Percentiles rank a stretch among this genome's conserved stretches.
phyloP scores from a whole-genome alignment of 2,888 invertebrate genomes.

The Dasypogon diadema region DNA sequence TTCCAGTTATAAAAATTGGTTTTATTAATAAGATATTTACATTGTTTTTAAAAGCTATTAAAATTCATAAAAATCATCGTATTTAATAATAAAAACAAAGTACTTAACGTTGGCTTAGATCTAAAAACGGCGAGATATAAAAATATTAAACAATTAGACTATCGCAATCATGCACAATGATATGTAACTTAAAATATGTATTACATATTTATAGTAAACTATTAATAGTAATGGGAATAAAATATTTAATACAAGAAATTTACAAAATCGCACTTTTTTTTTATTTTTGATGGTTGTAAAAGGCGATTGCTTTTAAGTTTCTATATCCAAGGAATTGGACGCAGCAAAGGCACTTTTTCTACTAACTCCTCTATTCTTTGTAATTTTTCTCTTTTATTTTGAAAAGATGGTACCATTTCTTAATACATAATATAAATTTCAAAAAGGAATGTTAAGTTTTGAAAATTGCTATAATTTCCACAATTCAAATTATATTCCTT shows the following conservation, averaged over 20 bases:
- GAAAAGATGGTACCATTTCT: background rate
- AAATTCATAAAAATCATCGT: slow-evolving; percentile 44
- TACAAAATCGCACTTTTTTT: slow-evolving; percentile 26
- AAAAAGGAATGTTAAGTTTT: slow-evolving; percentile 20
- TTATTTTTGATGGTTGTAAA: too few relatives aligned
- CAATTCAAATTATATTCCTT: too few relatives aligned
- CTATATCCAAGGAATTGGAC: background rate
- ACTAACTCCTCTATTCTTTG: slow-evolving; percentile 19
- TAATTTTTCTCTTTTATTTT: background rate
- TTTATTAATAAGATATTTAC: slow-evolving; percentile 45
- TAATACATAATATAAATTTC: background rate
- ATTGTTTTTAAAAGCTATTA: slow-evolving; percentile 22
- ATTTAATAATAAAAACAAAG: slow-evolving; percentile 32
- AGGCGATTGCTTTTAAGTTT: slow-evolving; percentile 23
- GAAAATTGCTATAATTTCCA: slow-evolving; percentile 20
- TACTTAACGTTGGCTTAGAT: slow-evolving; percentile 33
- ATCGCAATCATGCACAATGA: slow-evolving; percentile 40
- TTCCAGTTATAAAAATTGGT: slow-evolving; percentile 38
- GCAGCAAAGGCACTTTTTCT: slow-evolving; percentile 40
- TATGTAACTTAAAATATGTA: slow-evolving; percentile 38
- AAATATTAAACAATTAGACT: slow-evolving; percentile 21
- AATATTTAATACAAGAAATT: slow-evolving; percentile 40
- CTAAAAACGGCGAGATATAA: slow-evolving; percentile 28
- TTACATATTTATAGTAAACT: slow-evolving; percentile 24
- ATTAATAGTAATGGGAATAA: slow-evolving; percentile 32